Evolutionary conservation across 1,140 invertebrate genomes (phyloP).

Genomic region (Neodiprion pinetum): DNA sequence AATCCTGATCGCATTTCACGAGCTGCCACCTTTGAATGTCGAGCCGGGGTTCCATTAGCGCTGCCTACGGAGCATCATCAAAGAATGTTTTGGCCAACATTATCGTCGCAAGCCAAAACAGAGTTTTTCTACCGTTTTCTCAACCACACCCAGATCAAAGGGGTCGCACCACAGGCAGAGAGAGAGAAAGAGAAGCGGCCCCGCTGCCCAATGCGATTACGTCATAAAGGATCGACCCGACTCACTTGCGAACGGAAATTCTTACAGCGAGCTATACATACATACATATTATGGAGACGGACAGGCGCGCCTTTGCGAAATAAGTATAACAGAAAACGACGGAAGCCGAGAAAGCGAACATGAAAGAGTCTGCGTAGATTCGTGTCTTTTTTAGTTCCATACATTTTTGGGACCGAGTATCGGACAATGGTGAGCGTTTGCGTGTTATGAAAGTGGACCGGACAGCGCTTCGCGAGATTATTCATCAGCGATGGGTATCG

Average conservation of each 20-base stretch:
- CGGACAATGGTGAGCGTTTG: no score
- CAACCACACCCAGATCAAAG: slow-evolving; percentile 17
- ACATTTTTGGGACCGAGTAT: no score
- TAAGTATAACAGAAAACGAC: no score
- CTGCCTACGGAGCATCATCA: slow-evolving; percentile 8
- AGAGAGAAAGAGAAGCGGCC: no score
- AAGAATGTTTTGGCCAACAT: slow-evolving; percentile 18
- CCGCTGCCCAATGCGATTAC: slow-evolving; percentile 12
- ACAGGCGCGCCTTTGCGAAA: no score
- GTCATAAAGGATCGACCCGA: slow-evolving; percentile 15
- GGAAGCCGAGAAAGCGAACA: not conserved
- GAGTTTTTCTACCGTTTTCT: not conserved
- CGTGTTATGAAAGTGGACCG: no score
- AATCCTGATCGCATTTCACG: slow-evolving; percentile 20
- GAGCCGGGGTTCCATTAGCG: slow-evolving; percentile 16
- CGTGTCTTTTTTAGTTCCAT: no score
- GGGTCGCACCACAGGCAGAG: not conserved
- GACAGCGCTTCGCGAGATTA: no score
- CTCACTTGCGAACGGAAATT: no score
- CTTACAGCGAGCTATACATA: no score
- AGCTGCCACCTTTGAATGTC: slow-evolving; percentile 20
- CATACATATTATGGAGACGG: no score
- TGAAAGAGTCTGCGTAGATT: not conserved
- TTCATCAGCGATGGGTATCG: no score
- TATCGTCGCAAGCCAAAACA: slow-evolving; percentile 7